Evolutionary conservation across 2,113 vertebrate species (phyloP).

Genomic region (Zosterops lateralis): DNA sequence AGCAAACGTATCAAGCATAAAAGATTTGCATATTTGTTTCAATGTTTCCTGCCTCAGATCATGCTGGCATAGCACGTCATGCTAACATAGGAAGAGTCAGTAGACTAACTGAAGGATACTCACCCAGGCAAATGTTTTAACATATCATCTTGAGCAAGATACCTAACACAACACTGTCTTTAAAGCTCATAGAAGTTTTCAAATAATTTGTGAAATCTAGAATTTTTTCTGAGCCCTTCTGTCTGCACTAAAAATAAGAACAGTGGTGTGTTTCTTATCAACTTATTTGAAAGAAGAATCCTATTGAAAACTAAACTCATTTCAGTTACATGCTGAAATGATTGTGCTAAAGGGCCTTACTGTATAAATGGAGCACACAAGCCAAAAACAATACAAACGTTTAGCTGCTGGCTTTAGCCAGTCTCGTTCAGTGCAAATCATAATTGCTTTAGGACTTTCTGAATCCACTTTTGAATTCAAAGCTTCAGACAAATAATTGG

Average conservation of each 20-base stretch:
- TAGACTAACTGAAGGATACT: not conserved
- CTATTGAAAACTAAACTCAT: slow-evolving; percentile 54
- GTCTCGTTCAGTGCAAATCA: slow-evolving; percentile 66
- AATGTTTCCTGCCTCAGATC: not conserved
- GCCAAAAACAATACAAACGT: slow-evolving; percentile 72
- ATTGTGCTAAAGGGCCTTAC: slow-evolving; percentile 53
- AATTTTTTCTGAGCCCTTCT: not conserved
- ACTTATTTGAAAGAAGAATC: slow-evolving; percentile 24
- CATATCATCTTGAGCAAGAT: not conserved
- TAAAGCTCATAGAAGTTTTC: not conserved
- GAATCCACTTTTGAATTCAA: slow-evolving; percentile 84
- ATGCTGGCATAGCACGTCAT: not conserved
- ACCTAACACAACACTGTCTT: not conserved
- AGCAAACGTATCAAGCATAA: not conserved
- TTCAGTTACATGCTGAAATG: slow-evolving; percentile 48
- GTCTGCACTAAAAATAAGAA: not conserved
- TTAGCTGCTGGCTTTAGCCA: slow-evolving; percentile 71
- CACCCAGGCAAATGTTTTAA: not conserved
- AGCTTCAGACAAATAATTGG: slow-evolving; percentile 85
- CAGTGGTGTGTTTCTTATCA: not conserved
- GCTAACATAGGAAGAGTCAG: not conserved
- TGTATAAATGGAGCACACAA: slow-evolving; percentile 22
- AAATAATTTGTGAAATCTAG: not conserved
- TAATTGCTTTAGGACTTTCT: slow-evolving; percentile 85
- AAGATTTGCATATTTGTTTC: not conserved